Conservation (phyloP, 2,797 vertebrate species). For the Cynopterus sphinx region DNA sequence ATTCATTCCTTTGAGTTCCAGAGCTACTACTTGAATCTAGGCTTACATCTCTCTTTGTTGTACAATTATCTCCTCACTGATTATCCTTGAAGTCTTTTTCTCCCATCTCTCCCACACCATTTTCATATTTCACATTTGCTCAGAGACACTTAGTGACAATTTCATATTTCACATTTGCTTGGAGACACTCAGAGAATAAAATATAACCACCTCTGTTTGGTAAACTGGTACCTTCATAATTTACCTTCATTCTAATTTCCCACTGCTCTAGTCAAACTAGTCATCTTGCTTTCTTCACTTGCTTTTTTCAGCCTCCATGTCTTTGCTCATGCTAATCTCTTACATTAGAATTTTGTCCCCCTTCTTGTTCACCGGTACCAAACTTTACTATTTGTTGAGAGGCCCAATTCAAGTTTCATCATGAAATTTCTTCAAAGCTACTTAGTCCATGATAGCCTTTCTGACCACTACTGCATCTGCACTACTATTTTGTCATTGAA, state of each 20-base stretch:
- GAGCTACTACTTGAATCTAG: neutral
- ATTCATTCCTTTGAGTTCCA: neutral
- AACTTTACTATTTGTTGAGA: neutral
- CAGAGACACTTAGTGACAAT: neutral
- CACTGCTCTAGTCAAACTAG: neutral
- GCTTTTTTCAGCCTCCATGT: neutral
- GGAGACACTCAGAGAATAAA: neutral
- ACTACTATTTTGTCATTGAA: neutral
- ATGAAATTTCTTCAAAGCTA: neutral
- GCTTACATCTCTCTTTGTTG: neutral
- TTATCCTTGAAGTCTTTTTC: neutral
- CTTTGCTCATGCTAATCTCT: neutral
- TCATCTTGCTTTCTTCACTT: neutral
- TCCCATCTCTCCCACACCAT: neutral
- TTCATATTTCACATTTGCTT: neutral
- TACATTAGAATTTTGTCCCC: neutral
- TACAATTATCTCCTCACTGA: neutral
- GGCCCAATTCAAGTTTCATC: neutral
- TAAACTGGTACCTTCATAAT: neutral
- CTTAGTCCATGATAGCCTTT: neutral
- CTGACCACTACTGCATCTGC: neutral
- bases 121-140: slow-evolving; percentile 1
- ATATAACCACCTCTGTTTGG: neutral
- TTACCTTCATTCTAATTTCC: neutral
- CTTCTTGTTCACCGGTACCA: neutral